Evolutionary conservation across 2,113 vertebrate species (phyloP).

Genomic region (Tragulus kanchil): DNA sequence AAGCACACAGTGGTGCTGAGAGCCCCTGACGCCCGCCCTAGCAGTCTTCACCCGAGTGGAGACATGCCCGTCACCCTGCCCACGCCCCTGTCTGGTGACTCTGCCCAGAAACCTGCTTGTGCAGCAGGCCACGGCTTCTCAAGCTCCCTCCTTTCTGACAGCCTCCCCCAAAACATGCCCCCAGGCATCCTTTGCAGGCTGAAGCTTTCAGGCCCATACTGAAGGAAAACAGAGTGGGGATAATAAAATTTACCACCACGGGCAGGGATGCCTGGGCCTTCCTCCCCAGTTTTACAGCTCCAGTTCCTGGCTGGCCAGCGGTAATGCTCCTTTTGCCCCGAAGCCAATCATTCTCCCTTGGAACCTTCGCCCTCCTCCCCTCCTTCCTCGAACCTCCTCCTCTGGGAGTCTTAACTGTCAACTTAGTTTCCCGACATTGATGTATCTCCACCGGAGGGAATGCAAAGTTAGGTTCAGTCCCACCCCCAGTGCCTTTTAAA

Average conservation of each 20-base stretch:
- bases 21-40: background rate
- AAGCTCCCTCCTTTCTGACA: background rate
- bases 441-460: conserved; percentile 19
- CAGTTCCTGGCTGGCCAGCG: fast-evolving
- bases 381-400: background rate
- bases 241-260: background rate
- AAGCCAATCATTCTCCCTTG: conserved; percentile 48
- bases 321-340: background rate
- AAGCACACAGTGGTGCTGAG: background rate
- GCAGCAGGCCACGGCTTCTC: background rate
- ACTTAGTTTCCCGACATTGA: conserved; percentile 58
- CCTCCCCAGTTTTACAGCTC: background rate
- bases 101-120: background rate
- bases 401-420: conserved; percentile 32
- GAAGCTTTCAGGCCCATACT: background rate
- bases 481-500: background rate
- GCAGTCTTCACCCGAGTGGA: background rate
- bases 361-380: background rate
- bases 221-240: background rate
- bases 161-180: background rate
- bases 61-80: fast-evolving
- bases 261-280: background rate
- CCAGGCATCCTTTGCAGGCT: background rate
- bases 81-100: background rate
- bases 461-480: background rate